Evolutionary conservation across 2,797 vertebrate genomes (phyloP), one percentile per base, ranked within the genome.

Genomic region (Antrozous pallidus): DNA sequence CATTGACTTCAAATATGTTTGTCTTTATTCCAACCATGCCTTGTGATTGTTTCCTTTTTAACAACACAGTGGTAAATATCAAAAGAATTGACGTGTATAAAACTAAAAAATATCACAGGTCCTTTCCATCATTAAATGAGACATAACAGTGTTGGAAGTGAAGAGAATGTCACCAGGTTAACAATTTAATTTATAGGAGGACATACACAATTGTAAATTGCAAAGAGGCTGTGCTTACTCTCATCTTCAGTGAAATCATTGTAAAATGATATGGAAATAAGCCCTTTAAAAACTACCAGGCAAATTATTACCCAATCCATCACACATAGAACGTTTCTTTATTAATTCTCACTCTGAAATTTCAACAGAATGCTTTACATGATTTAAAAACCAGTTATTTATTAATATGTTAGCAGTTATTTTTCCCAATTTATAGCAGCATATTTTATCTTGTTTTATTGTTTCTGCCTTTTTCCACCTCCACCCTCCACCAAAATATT

Each of bases 221-320:
- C 8, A 47, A 93, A 94, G 6, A 92, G 0, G 7, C 7, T n/a
- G 6, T 28, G 3, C 3, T 74, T 3, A 1, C 24, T 38, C 13
- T 5, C 69, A 90, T 51, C 16, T 96, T 90, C 28, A 94, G 65
- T 0, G 28, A 51, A 97, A 94, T 88, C 79, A 92, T 83, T 69
- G 6, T 36, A 90, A 90, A 94, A 73, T 94, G 31, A 45, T 95
- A 88, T 96, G 70, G 75, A 97, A 97, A 97, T 47, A 65, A 20
- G 2, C 1, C 7, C 9, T 96, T 96, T 86, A 78, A 81, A 95
- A 97, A 56, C 17, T 87, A 49, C 70, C 69, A 71, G 93, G n/a
- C 14, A 49, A 94, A 85, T 90, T 94, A 93, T 94, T 95, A 95
- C n/a, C 89, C 10, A 96, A 82, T 71, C 96, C 2, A 83, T 97